Percentiles rank a stretch among this genome's conserved stretches.
Evolutionary conservation across 1,140 invertebrate genomes (phyloP).

Genomic region (Pantala flavescens): DNA sequence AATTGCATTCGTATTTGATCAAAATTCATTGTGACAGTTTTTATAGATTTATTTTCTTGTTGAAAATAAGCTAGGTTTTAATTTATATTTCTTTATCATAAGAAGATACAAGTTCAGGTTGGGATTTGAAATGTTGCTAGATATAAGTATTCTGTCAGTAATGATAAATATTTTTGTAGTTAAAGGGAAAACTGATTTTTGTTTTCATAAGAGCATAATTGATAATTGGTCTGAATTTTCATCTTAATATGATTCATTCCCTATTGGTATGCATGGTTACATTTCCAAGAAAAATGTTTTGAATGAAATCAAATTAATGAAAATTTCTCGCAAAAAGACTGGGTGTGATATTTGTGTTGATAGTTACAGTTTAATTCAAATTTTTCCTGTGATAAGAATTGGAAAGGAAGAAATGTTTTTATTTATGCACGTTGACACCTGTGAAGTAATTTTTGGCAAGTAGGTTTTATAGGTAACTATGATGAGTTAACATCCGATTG

Average conservation of each 20-base stretch:
- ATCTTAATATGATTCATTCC: not conserved
- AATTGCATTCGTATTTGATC: no score
- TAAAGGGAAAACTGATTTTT: not conserved
- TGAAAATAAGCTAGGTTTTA: no score
- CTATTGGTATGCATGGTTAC: not conserved
- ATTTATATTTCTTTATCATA: not conserved
- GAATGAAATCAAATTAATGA: not conserved
- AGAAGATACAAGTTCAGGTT: not conserved
- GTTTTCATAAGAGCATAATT: not conserved
- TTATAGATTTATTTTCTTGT: no score
- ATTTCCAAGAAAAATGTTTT: not conserved
- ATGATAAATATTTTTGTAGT: not conserved
- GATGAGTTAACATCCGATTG: not conserved
- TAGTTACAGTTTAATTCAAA: not conserved
- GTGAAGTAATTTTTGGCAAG: not conserved
- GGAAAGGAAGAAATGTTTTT: not conserved
- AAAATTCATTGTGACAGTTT: no score
- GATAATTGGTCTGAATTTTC: not conserved
- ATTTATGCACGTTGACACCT: not conserved
- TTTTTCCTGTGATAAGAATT: not conserved
- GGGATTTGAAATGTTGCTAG: slow-evolving; percentile 1
- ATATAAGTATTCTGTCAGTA: slow-evolving; percentile 7
- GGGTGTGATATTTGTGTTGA: slow-evolving; percentile 5
- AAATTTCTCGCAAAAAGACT: slow-evolving; percentile 3
- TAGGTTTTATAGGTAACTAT: not conserved